phyloP scores from a whole-genome alignment of 2,888 invertebrate species.

The Rotaria sp. region DNA sequence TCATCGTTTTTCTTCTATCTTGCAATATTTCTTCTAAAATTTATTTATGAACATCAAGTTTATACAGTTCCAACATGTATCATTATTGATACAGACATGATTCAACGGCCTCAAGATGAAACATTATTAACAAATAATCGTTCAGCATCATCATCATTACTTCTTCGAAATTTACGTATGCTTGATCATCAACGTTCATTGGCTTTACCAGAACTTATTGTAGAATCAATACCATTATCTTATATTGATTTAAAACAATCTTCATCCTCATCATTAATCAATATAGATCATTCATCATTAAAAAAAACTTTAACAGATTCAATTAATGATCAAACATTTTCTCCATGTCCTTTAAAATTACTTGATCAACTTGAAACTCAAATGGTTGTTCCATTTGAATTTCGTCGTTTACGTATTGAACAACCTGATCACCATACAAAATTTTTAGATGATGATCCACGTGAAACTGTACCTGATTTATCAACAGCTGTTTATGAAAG shows the following conservation, averaged over 20 bases:
- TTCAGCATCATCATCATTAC: not conserved
- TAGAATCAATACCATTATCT: not conserved
- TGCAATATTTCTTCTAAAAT: not conserved
- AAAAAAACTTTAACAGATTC: not conserved
- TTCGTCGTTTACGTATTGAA: slow-evolving; percentile 29
- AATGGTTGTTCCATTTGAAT: slow-evolving; percentile 27
- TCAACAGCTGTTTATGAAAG: slow-evolving; percentile 7
- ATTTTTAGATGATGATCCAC: slow-evolving; percentile 1
- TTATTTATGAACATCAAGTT: not conserved
- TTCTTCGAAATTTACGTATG: not conserved
- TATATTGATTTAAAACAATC: not conserved
- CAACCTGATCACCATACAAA: not conserved
- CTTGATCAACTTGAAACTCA: not conserved
- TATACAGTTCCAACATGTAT: slow-evolving; percentile 6
- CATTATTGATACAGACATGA: slow-evolving; percentile 1
- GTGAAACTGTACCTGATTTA: not conserved
- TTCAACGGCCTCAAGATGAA: not conserved
- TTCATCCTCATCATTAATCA: not conserved
- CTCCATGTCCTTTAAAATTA: not conserved
- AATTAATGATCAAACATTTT: not conserved
- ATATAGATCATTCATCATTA: not conserved
- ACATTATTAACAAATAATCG: not conserved
- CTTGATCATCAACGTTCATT: not conserved
- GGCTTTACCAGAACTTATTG: not conserved
- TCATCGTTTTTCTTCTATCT: not conserved